Evolutionary conservation across 2,113 vertebrate species (phyloP).

Genomic region (Stomatorhinus ivindoensis): DNA sequence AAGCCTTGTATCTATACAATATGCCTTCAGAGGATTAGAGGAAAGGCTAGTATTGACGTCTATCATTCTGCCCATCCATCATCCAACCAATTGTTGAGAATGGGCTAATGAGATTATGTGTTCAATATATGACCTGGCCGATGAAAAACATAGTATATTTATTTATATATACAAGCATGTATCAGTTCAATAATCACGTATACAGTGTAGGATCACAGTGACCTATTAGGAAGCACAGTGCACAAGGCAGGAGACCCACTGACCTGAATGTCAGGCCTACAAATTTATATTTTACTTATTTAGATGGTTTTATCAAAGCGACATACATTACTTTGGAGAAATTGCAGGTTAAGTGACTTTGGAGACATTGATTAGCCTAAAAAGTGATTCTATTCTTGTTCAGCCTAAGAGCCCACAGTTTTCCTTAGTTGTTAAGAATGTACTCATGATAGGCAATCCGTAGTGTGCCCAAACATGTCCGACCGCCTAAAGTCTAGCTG

Average conservation of each 20-base stretch:
- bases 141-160: not conserved
- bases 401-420: not conserved
- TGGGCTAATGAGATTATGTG: not conserved
- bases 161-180: not conserved
- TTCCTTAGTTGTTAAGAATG: not conserved
- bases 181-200: not conserved
- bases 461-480: not conserved
- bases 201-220: not conserved
- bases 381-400: not conserved
- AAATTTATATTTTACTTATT: not conserved
- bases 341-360: not conserved
- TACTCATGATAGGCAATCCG: not conserved
- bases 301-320: not conserved
- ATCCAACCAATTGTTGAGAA: not conserved
- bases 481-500: not conserved
- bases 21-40: not conserved
- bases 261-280: not conserved
- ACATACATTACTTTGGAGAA: not conserved
- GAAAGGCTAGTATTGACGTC: not conserved
- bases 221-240: not conserved
- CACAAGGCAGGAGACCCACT: not conserved
- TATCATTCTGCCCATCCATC: not conserved
- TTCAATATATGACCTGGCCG: not conserved
- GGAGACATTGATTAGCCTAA: not conserved
- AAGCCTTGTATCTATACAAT: not conserved